These are phyloP conservation scores for Morinoia aosen DNA, from an alignment of 2,888 invertebrate genomes.

Conservation along the genomic window DNA sequence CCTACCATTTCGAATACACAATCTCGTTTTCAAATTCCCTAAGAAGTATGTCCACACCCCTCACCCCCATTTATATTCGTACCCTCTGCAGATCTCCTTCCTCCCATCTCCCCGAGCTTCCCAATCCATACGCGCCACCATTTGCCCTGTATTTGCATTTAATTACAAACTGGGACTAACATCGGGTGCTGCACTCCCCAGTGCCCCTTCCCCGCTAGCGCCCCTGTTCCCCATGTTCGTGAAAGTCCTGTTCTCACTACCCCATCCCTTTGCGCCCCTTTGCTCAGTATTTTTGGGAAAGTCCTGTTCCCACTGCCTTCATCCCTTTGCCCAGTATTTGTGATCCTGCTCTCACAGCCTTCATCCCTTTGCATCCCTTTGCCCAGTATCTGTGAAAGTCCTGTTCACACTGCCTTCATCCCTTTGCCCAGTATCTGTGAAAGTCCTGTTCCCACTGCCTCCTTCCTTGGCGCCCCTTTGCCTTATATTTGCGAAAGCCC, in stretches of 20 bases:
- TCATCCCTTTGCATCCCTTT: background rate
- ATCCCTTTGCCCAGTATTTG: too few relatives aligned
- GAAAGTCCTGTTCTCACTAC: background rate
- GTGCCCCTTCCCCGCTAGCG: background rate
- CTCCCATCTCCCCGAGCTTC: background rate
- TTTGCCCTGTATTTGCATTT: conserved; percentile 28
- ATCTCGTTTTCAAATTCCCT: background rate
- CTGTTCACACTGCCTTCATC: background rate
- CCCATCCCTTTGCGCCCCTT: too few relatives aligned
- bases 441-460: too few relatives aligned
- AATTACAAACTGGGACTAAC: conserved; percentile 28
- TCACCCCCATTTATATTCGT: background rate
- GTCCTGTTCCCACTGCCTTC: too few relatives aligned
- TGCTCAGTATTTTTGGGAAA: too few relatives aligned
- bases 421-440: too few relatives aligned
- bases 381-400: background rate
- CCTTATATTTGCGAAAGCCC: too few relatives aligned
- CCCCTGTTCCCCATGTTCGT: background rate
- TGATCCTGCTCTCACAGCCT: background rate
- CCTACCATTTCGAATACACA: too few relatives aligned
- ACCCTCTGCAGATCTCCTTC: background rate
- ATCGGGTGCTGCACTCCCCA: conserved; percentile 24
- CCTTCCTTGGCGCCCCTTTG: too few relatives aligned
- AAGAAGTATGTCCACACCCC: background rate
- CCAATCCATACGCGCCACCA: conserved; percentile 5